Evolutionary conservation across 2,113 vertebrate species (phyloP).

Genomic region (Galeopterus variegatus): DNA sequence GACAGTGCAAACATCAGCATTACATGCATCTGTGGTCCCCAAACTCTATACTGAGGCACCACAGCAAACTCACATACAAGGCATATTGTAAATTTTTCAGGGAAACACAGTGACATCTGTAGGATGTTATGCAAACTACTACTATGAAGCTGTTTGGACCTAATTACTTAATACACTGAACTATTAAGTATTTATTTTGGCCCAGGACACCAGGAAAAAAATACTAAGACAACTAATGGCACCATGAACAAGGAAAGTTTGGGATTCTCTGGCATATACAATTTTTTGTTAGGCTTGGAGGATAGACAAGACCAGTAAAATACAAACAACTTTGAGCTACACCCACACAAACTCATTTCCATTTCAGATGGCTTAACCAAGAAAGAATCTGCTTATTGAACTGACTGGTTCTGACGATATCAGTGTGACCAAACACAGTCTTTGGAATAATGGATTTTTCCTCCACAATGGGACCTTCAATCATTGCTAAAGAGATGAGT

Average conservation of each 20-base stretch:
- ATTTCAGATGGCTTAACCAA: background rate
- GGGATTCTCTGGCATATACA: background rate
- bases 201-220: background rate
- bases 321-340: background rate
- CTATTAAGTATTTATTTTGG: background rate
- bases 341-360: background rate
- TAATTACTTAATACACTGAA: background rate
- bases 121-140: background rate
- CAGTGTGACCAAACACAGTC: background rate
- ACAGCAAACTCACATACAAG: background rate
- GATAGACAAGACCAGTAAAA: background rate
- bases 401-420: background rate
- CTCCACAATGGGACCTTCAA: background rate
- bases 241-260: background rate
- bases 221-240: background rate
- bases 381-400: background rate
- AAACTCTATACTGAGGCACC: background rate
- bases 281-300: background rate
- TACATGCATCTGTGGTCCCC: background rate
- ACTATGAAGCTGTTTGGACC: background rate
- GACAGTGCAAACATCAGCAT: constrained; percentile 76
- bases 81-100: background rate
- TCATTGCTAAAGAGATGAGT: background rate
- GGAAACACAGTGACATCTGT: background rate
- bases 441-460: background rate